A percentile compares a stretch with the other conserved stretches of the same genome.
Conservation (phyloP, 2,888 invertebrate genomes). For the Pseudococcus longispinus region DNA sequence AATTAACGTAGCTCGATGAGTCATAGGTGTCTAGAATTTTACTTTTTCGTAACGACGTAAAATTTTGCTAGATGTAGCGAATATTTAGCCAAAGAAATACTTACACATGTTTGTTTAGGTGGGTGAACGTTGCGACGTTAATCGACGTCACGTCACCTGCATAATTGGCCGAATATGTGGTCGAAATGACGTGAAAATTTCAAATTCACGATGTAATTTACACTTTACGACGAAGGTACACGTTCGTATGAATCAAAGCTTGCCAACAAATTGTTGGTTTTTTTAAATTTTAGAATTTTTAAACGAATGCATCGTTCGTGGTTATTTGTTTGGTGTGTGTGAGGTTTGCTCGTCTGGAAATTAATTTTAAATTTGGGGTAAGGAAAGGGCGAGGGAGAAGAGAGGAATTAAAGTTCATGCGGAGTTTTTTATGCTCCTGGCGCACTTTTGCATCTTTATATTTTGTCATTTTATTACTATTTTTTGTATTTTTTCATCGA, state of each 20-base stretch:
- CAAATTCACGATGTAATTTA: neutral
- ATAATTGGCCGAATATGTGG: neutral
- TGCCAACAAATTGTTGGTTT: neutral
- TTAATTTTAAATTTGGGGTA: too few species aligned
- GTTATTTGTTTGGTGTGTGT: too few species aligned
- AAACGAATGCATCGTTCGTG: too few species aligned
- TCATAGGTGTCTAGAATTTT: neutral
- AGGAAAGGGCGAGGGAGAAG: too few species aligned
- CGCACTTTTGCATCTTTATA: too few species aligned
- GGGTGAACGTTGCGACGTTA: neutral
- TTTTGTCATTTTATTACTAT: too few species aligned
- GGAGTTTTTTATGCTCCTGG: too few species aligned
- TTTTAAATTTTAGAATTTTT: neutral
- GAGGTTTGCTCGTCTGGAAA: too few species aligned
- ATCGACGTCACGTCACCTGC: neutral
- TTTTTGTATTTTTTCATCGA: too few species aligned
- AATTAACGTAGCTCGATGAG: neutral
- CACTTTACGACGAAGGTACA: neutral
- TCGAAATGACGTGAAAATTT: neutral
- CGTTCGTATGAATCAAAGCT: neutral
- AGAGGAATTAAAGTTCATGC: too few species aligned
- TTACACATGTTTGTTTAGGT: neutral
- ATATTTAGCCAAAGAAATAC: neutral
- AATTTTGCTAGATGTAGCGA: neutral
- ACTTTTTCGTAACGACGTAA: neutral